A percentile compares a stretch with the other conserved stretches of the same genome.
Conservation (phyloP, 2,797 vertebrate genomes). For the Melanotaenia pygmaea region DNA sequence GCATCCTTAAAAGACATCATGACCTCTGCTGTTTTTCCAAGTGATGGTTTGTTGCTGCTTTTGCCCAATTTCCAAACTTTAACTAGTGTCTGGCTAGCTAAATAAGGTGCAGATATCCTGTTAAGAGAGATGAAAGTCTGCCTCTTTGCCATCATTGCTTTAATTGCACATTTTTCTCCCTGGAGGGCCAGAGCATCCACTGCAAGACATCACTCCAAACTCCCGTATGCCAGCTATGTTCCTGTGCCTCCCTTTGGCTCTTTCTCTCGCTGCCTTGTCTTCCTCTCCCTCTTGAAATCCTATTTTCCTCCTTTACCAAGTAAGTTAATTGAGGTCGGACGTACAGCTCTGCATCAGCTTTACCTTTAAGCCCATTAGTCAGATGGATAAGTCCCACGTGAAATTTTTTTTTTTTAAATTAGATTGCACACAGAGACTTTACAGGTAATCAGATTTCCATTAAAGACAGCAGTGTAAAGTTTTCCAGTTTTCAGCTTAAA, state of each 20-base stretch:
- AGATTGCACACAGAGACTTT: slow-evolving; percentile 35
- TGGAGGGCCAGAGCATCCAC: slow-evolving; percentile 28
- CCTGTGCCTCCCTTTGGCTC: slow-evolving; percentile 23
- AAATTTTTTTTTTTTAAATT: slow-evolving; percentile 38
- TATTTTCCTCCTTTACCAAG: slow-evolving; percentile 36
- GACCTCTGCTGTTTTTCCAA: slow-evolving; percentile 15
- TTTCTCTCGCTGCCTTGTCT: slow-evolving; percentile 28
- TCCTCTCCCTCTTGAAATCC: slow-evolving; percentile 35
- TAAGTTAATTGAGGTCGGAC: slow-evolving; percentile 67
- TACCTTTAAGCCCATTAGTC: slow-evolving; percentile 52
- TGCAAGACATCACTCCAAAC: slow-evolving; percentile 12
- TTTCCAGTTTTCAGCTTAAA: slow-evolving; percentile 43
- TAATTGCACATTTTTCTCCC: slow-evolving; percentile 63
- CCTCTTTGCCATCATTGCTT: slow-evolving; percentile 44
- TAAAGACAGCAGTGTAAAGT: slow-evolving; percentile 55
- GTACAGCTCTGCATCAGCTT: slow-evolving; percentile 51
- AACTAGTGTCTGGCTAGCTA: not conserved
- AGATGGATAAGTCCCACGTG: slow-evolving; percentile 36
- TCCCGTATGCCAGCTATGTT: slow-evolving; percentile 47
- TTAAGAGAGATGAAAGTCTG: slow-evolving; percentile 27
- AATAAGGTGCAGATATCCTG: slow-evolving; percentile 52
- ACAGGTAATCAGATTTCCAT: slow-evolving; percentile 65
- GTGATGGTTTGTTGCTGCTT: slow-evolving; percentile 15
- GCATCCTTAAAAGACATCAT: not conserved
- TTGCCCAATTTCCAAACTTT: not conserved